phyloP scores from a whole-genome alignment of 1,140 invertebrate genomes.

The Drosophila paulistorum region DNA sequence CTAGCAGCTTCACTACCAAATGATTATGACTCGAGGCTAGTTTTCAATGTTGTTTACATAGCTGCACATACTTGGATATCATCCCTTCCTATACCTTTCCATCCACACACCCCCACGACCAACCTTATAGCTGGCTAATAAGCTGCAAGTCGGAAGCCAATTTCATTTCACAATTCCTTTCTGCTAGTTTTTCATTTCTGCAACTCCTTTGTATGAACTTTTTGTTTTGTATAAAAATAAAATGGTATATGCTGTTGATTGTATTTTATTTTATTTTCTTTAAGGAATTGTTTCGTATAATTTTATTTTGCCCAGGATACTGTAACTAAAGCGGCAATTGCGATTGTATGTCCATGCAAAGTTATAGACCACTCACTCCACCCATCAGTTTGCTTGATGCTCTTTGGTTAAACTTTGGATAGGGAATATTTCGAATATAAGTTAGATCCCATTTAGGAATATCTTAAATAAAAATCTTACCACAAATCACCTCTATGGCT shows the following conservation, averaged over 20 bases:
- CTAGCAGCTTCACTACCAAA: constrained; percentile 20
- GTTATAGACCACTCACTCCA: too few relatives aligned
- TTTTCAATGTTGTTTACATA: constrained; percentile 23
- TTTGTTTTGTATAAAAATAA: neutral
- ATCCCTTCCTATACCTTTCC: too few relatives aligned
- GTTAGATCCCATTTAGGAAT: too few relatives aligned
- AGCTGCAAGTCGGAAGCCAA: constrained; percentile 11
- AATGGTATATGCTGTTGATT: neutral
- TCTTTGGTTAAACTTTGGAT: too few relatives aligned
- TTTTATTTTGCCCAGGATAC: constrained; percentile 5
- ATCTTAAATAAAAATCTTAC: neutral
- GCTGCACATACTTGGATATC: neutral
- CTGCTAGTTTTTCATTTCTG: neutral
- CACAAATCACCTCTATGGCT: neutral
- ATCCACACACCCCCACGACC: neutral
- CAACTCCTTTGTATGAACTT: neutral
- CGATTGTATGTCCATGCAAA: neutral
- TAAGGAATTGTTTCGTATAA: neutral
- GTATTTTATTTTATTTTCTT: neutral
- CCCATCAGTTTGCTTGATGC: too few relatives aligned
- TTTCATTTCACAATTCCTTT: neutral
- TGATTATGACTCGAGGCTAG: constrained; percentile 16
- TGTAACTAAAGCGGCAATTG: constrained; percentile 22
- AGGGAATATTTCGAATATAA: too few relatives aligned
- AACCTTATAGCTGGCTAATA: constrained; percentile 1